A percentile compares a stretch with the other conserved stretches of the same genome.
Evolutionary conservation across 2,113 vertebrate genomes (phyloP).

Genomic region (Lepus americanus): DNA sequence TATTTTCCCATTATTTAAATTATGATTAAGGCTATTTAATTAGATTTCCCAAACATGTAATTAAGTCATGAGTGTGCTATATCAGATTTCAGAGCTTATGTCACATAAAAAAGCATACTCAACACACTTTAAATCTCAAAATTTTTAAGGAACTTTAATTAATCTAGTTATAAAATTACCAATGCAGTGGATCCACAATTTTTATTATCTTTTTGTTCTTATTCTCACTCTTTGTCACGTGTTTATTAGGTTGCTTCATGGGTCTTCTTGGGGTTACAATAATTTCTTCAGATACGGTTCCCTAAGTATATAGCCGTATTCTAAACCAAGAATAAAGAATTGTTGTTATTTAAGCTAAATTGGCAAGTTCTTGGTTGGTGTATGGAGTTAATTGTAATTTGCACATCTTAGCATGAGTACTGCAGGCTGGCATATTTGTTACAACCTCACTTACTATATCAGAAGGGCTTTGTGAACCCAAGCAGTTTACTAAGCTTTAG

Average conservation of each 20-base stretch:
- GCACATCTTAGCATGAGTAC: background rate
- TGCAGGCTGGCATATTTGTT: background rate
- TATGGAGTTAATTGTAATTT: background rate
- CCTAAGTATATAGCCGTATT: background rate
- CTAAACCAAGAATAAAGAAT: background rate
- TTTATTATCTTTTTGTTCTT: background rate
- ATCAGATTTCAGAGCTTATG: background rate
- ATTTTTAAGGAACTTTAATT: background rate
- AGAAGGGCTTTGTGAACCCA: background rate
- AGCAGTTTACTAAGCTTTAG: background rate
- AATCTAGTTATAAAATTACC: background rate
- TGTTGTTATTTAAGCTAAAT: background rate
- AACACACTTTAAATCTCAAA: background rate
- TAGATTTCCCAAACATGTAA: background rate
- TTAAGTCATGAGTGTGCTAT: background rate
- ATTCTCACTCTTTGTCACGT: background rate
- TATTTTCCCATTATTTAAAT: background rate
- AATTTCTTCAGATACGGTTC: background rate
- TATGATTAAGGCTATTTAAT: background rate
- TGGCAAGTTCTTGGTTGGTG: background rate
- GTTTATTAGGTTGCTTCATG: background rate
- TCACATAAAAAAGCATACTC: background rate
- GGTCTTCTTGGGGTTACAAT: background rate
- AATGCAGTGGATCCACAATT: background rate
- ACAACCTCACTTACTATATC: background rate